phyloP scores from a whole-genome alignment of 2,797 vertebrate genomes.

The Lycodopsis pacificus region DNA sequence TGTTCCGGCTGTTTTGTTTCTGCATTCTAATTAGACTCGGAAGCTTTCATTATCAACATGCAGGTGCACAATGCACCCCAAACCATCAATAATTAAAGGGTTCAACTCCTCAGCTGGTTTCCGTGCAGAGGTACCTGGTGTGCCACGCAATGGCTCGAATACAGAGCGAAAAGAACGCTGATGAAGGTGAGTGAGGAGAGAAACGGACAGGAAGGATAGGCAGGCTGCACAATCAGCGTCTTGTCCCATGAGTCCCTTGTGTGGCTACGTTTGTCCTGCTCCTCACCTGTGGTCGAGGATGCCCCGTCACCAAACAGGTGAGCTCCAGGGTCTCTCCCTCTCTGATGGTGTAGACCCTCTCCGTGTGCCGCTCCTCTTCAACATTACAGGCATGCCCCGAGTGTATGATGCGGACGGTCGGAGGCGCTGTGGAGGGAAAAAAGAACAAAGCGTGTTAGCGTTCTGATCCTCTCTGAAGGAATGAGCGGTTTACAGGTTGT shows the following conservation, averaged over 20 bases:
- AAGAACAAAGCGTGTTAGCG: slow-evolving; percentile 41
- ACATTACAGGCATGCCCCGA: slow-evolving; percentile 97
- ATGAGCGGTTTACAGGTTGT: slow-evolving; percentile 56
- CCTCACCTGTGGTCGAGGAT: slow-evolving; percentile 96
- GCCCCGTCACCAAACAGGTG: slow-evolving; percentile 95
- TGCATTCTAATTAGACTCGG: slow-evolving; percentile 64
- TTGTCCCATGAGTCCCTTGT: slow-evolving; percentile 6
- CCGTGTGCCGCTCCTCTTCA: slow-evolving; percentile 96
- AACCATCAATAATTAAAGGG: slow-evolving; percentile 77
- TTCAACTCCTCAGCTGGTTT: slow-evolving; percentile 77
- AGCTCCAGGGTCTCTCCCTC: slow-evolving; percentile 97
- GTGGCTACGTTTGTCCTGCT: neutral
- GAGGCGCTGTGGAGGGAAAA: slow-evolving; percentile 86
- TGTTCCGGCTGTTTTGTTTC: slow-evolving; percentile 58
- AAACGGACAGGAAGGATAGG: slow-evolving; percentile 11
- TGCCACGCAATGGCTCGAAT: slow-evolving; percentile 37
- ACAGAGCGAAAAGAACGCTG: slow-evolving; percentile 31
- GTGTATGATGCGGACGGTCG: slow-evolving; percentile 95
- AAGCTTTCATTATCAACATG: slow-evolving; percentile 69
- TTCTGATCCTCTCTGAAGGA: slow-evolving; percentile 46
- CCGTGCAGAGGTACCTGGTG: slow-evolving; percentile 43
- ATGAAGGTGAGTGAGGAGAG: neutral
- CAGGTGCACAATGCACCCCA: slow-evolving; percentile 71
- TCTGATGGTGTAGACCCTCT: slow-evolving; percentile 96
- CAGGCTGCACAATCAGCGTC: slow-evolving; percentile 11